Evolutionary conservation across 2,113 vertebrate genomes (phyloP), one percentile per base, ranked within the genome.

Genomic region (Nesoenas mayeri): DNA sequence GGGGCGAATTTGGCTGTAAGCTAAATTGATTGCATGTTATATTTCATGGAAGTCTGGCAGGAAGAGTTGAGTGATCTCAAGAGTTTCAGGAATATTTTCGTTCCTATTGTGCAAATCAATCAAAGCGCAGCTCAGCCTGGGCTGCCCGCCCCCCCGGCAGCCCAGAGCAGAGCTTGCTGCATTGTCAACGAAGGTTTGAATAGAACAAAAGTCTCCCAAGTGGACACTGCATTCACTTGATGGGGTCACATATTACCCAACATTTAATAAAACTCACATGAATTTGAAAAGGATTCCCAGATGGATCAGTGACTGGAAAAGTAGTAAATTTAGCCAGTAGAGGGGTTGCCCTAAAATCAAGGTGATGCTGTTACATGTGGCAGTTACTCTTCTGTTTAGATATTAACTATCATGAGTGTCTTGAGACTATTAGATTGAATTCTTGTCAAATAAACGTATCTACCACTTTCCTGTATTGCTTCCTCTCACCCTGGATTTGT

Each of bases 1-100:
- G 89, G 93, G 94, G 91, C 79, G 93, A 96, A 95, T 94, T 89
- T 96, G 92, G 88, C 95, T 96, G 94, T 95, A 93, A 97, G 96
- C 96, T 96, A 96, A 97, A 97, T 96, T 96, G 93, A 96, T 97
- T 97, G 97, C 92, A 96, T 96, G 96, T 96, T 97, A 96, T 95
- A 95, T 95, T 97, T 96, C 94, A 96, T 96, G 91, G 93, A 93
- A 95, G 96, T 95, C 96, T 97, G 97, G 92, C 97, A 96, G 97
- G 93, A 96, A 87, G 95, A 64, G 90, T 38, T 79, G 94, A 95
- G 93, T 93, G 95, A 94, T 95, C 92, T 96, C 93, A 62, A 93
- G 94, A 95, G 94, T 82, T 91, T 93, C 87, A 16, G 89, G 90
- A 96, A 95, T 92, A 97, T 96, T 97, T 97, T 97, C 7, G 20